Base-by-base conservation (phyloP, 1,140 invertebrate species). In the Drosophila nigromelanica region DNA sequence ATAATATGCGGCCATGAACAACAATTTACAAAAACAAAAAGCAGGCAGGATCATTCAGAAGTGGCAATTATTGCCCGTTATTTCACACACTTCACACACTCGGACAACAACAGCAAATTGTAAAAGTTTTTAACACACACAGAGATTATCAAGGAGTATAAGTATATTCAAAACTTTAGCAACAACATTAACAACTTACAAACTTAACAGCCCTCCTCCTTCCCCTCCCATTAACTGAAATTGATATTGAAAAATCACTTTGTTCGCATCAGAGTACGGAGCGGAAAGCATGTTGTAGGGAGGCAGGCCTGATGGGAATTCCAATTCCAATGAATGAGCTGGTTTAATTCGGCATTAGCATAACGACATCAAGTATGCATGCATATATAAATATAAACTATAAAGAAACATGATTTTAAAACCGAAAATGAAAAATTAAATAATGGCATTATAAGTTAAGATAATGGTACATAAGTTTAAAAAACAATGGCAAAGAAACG, bases 401-500 rank as follows among this genome's bases (percentile, higher is more conserved):
- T 82, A 89, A 77, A 64, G 52, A 78, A 82, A 82, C 78, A 87
- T 89, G 82, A 87, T 87, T 87, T 87, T 87, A 87, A 86, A 81
- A 69, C 27, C 69, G 52, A 82, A 76, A 76, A 87, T 63, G 66
- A 74, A 78, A 82, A 73, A 67, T 15, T 83, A 89, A 89, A 89
- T 87, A 87, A 87, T 89, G 83, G 83, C 83, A 89, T 89, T 73
- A 73, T 87, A 89, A 89, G 83, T 87, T 89, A 87, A 87, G 83
- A 78, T 89, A 83, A 86, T 82, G 78, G 79, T 89, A 90, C 76
- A 90, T 90, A 90, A 90, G 86, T 90, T 86, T 90, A 76, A 79
- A 90, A 86, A 90, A 90, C 81, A 90, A 76, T 77, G 67, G 63
- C 72, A 86, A 83, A 87, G 79, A 86, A 89, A 76, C 59, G 82